phyloP scores from a whole-genome alignment of 2,888 invertebrate species.

The Noctuana brunneofusca region DNA sequence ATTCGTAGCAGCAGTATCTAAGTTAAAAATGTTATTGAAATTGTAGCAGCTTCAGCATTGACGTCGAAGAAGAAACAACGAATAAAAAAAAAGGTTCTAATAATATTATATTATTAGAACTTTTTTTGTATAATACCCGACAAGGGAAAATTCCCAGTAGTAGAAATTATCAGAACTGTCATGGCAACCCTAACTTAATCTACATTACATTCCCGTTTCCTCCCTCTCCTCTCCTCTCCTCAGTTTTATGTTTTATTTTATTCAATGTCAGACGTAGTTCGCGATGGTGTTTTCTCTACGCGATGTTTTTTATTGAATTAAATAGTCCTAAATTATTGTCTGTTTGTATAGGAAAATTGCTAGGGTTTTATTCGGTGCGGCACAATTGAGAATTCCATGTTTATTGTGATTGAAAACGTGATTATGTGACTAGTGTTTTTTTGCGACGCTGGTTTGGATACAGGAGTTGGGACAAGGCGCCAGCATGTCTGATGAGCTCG shows the following conservation, averaged over 20 bases:
- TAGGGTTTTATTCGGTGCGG: not conserved
- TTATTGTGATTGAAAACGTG: slow-evolving; percentile 17
- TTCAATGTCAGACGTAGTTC: slow-evolving; percentile 29
- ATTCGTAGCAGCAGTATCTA: too few relatives aligned
- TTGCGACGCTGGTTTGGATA: slow-evolving; percentile 26
- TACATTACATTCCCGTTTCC: not conserved
- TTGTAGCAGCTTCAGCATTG: too few relatives aligned
- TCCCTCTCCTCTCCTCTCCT: not conserved
- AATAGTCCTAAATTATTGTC: slow-evolving; percentile 22
- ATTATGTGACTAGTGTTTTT: slow-evolving; percentile 34
- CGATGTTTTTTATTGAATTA: slow-evolving; percentile 35
- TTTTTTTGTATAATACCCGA: too few relatives aligned
- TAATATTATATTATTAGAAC: too few relatives aligned
- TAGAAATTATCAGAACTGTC: too few relatives aligned
- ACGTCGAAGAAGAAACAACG: too few relatives aligned
- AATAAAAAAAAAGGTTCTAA: too few relatives aligned
- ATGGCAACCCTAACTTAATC: not conserved
- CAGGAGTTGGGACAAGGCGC: slow-evolving; percentile 54
- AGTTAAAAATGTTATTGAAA: too few relatives aligned
- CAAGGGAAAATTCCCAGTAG: too few relatives aligned
- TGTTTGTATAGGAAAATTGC: not conserved
- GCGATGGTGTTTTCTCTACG: slow-evolving; percentile 17
- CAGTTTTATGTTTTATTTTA: slow-evolving; percentile 4
- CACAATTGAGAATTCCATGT: not conserved
- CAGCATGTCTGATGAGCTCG: slow-evolving; percentile 80